Conservation (phyloP, 2,888 invertebrate genomes). For the Hydrotaea diabolus region DNA sequence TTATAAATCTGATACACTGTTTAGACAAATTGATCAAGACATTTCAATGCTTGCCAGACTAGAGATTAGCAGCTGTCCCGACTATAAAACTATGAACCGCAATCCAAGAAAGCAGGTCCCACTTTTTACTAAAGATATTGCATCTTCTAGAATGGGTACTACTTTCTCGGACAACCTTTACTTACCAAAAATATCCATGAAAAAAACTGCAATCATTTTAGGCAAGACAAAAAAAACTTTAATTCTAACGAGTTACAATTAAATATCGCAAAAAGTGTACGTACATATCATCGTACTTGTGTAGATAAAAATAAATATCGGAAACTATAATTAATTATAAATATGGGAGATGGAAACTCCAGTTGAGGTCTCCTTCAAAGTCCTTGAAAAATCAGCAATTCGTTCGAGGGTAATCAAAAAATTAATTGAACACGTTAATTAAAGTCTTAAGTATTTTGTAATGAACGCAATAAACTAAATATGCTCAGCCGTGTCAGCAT, state of each 20-base stretch:
- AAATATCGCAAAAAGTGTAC: conserved; percentile 3
- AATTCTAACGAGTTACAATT: conserved; percentile 57
- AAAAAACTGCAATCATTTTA: neutral
- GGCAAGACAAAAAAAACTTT: conserved; percentile 54
- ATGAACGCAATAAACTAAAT: conserved; percentile 14
- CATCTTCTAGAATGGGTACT: too few species aligned
- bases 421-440: conserved; percentile 64
- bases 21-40: too few species aligned
- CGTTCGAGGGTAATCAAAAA: conserved; percentile 3
- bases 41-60: too few species aligned
- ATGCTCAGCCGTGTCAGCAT: conserved; percentile 10
- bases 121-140: too few species aligned
- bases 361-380: neutral
- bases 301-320: conserved; percentile 46
- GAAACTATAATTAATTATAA: conserved; percentile 47
- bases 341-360: neutral
- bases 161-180: too few species aligned
- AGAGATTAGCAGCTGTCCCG: too few species aligned
- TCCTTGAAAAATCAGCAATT: conserved; percentile 56
- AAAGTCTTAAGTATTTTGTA: conserved; percentile 58
- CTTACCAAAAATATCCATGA: neutral
- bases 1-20: too few species aligned
- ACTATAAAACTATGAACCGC: too few species aligned
- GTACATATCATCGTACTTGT: neutral
- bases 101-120: too few species aligned